A percentile compares a stretch with the other conserved stretches of the same genome.
Conservation (phyloP, 2,113 vertebrate species). For the Mirounga angustirostris region DNA sequence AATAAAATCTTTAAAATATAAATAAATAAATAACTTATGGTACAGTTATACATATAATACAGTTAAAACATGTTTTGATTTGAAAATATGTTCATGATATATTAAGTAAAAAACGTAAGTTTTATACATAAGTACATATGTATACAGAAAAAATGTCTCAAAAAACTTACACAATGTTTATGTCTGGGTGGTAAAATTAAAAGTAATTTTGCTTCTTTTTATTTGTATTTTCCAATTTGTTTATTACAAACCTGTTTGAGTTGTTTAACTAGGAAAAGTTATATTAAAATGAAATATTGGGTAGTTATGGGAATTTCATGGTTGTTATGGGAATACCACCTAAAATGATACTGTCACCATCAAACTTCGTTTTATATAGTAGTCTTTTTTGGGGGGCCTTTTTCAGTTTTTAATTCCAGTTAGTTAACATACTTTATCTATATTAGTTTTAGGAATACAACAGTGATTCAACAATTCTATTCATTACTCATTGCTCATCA, state of each 20-base stretch:
- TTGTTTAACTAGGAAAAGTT: slow-evolving; percentile 23
- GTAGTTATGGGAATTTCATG: neutral
- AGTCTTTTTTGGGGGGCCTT: neutral
- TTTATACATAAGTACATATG: neutral
- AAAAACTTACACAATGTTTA: neutral
- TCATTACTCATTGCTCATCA: neutral
- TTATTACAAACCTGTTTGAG: neutral
- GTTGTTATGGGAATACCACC: neutral
- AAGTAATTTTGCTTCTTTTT: slow-evolving; percentile 41
- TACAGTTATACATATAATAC: neutral
- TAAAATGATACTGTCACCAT: neutral
- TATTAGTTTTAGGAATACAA: neutral
- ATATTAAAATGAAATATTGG: neutral
- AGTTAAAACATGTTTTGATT: slow-evolving; percentile 17
- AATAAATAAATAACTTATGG: neutral
- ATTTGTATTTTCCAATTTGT: neutral
- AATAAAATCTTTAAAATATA: neutral
- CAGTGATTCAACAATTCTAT: neutral
- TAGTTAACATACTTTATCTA: neutral
- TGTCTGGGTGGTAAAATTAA: slow-evolving; percentile 3
- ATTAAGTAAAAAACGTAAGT: neutral
- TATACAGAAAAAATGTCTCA: neutral
- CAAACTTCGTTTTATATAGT: neutral
- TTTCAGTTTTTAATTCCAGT: neutral
- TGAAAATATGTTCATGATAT: neutral